Evolutionary conservation across 2,888 invertebrate genomes (phyloP), one percentile per base, ranked within the genome.

Genomic region (Chironomus riparius): DNA sequence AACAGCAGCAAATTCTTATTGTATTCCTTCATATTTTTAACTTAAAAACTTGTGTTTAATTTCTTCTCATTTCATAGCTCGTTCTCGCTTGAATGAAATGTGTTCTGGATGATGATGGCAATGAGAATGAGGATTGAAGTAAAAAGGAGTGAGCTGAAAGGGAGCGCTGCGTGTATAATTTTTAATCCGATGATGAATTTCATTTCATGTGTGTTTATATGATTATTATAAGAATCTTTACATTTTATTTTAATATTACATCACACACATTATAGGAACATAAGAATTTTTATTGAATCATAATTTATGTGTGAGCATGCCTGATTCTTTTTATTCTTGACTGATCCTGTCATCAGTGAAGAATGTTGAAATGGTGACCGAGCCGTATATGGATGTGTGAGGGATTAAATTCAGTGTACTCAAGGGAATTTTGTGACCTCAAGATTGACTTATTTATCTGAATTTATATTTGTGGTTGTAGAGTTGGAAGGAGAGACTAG

Each of bases 101-200:
- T 38, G 4, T 28, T 28, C 5, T 28, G 1, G 38, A 47, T 47
- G 47, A 21, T 15, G n/a, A 15, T 56, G 15, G n/a, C 15, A 15
- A 15, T 56, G 38, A 10, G 10, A 38, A 38, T 38, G 18, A 56
- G 56, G 18, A 50, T n/a, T 65, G 24, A 65, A 65, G 65, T 2
- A 56, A 56, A 56, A 56, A 65, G 22, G 65, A 65, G 65, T 56
- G 56, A 56, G 18, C 2, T 38, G 18, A 18, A 56, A 56, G 56
- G 56, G 56, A 56, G 15, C 56, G 56, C 65, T 21, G 22, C 10
- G 38, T 38, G 38, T 21, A 24, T 65, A 65, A 65, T 65, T 22
- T 65, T 68, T 68, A 68, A 68, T 68, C 68, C 71, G 71, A 71
- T 71, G 56, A 71, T 71, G 56, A 71, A 71, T 47, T 71, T 71